Conservation (phyloP, 2,113 vertebrate genomes). For the Empidonax alnorum region DNA sequence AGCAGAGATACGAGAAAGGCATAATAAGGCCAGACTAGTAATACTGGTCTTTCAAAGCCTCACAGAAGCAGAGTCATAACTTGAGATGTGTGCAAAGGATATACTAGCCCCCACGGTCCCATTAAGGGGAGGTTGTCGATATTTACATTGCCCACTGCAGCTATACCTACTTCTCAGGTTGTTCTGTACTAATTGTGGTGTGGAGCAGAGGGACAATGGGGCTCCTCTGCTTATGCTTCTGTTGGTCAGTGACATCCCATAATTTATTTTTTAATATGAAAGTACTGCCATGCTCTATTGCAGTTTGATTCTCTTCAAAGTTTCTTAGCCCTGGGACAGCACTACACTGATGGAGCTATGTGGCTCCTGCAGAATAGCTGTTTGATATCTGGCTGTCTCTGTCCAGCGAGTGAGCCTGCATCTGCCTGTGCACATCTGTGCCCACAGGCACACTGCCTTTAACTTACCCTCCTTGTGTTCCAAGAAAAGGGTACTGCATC, state of each 20-base stretch:
- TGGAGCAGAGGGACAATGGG: not conserved
- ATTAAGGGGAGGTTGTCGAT: not conserved
- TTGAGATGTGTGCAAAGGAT: not conserved
- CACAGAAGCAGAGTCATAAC: not conserved
- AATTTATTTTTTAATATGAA: not conserved
- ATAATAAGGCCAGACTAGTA: not conserved
- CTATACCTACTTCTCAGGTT: not conserved
- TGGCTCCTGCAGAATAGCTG: not conserved
- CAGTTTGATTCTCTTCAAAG: not conserved
- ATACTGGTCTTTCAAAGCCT: not conserved
- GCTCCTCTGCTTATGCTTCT: not conserved
- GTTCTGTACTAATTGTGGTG: not conserved
- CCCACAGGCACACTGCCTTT: not conserved
- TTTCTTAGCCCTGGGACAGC: not conserved
- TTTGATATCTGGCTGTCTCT: not conserved
- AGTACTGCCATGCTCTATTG: not conserved
- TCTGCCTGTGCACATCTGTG: fast-evolving
- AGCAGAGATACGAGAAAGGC: not conserved
- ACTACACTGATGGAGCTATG: not conserved
- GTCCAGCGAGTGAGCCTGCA: fast-evolving
- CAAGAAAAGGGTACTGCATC: not conserved
- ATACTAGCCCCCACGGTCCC: not conserved
- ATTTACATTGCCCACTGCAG: not conserved
- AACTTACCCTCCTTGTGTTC: not conserved
- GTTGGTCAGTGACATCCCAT: not conserved